phyloP scores from a whole-genome alignment of 1,140 invertebrate species.

The Bicyclus anynana region DNA sequence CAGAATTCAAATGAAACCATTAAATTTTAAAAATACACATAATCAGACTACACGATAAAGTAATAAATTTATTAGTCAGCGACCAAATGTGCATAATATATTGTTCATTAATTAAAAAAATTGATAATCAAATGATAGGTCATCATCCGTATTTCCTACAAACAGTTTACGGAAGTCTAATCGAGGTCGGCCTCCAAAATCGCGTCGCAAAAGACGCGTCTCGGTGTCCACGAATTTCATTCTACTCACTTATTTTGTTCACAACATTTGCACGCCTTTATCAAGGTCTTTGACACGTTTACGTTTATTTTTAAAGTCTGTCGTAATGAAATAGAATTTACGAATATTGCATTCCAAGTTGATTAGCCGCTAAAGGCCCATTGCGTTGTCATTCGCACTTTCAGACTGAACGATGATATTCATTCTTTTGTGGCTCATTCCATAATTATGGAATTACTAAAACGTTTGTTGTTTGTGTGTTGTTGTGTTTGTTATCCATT shows the following conservation, averaged over 20 bases:
- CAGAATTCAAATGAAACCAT: too few relatives aligned
- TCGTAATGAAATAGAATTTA: slow-evolving; percentile 41
- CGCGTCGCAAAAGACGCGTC: slow-evolving; percentile 29
- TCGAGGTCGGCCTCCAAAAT: slow-evolving; percentile 24
- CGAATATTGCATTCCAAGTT: slow-evolving; percentile 45
- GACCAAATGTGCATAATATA: not conserved
- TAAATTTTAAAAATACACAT: too few relatives aligned
- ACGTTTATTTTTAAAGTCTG: slow-evolving; percentile 51
- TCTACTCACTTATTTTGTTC: slow-evolving; percentile 34
- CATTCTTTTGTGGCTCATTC: too few relatives aligned
- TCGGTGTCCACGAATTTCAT: slow-evolving; percentile 24
- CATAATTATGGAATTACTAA: too few relatives aligned
- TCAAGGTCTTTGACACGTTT: slow-evolving; percentile 70
- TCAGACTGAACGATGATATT: too few relatives aligned
- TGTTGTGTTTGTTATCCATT: too few relatives aligned
- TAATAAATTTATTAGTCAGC: not conserved
- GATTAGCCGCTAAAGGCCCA: too few relatives aligned
- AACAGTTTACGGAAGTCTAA: slow-evolving; percentile 26
- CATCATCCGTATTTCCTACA: slow-evolving; percentile 13
- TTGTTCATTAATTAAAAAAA: slow-evolving; percentile 1
- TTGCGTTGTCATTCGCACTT: too few relatives aligned
- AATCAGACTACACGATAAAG: too few relatives aligned
- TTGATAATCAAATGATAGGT: not conserved
- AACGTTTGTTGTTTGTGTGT: too few relatives aligned
- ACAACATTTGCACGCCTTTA: slow-evolving; percentile 47